Conservation (phyloP, 2,113 vertebrate genomes). For the Scartelaos histophorus region DNA sequence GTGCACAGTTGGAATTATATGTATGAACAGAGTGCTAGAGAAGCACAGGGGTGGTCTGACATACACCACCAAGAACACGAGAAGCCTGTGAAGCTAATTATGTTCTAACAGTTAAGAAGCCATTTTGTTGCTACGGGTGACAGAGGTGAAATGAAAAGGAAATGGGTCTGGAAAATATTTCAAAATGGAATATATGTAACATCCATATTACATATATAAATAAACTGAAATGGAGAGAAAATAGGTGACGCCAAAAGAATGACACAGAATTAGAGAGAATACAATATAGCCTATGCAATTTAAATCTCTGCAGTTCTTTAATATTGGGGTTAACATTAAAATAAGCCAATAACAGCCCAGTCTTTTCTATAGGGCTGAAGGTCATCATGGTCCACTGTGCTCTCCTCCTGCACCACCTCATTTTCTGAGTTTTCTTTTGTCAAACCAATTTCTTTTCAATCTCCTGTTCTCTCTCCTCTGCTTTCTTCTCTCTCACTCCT, state of each 20-base stretch:
- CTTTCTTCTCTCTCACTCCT: slow-evolving; percentile 23
- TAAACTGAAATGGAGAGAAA: too few relatives aligned
- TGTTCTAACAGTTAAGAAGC: neutral
- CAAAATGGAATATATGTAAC: too few relatives aligned
- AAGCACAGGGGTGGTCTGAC: neutral
- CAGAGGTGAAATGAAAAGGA: too few relatives aligned
- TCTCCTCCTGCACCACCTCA: slow-evolving; percentile 15
- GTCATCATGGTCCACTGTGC: neutral
- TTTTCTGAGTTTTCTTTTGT: slow-evolving; percentile 16
- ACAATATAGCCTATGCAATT: neutral
- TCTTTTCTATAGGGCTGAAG: slow-evolving; percentile 27
- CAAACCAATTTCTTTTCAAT: slow-evolving; percentile 25
- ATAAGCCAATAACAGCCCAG: slow-evolving; percentile 7
- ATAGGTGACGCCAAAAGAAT: neutral
- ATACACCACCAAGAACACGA: slow-evolving; percentile 25
- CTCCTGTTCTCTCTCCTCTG: slow-evolving; percentile 6
- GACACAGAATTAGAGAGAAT: neutral
- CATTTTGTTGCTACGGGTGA: too few relatives aligned
- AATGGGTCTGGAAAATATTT: too few relatives aligned
- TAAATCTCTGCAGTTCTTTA: neutral
- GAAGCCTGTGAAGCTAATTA: slow-evolving; percentile 48
- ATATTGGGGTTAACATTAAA: slow-evolving; percentile 1
- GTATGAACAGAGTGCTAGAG: slow-evolving; percentile 23
- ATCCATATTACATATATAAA: too few relatives aligned
- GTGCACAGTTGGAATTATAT: slow-evolving; percentile 31